Conservation (phyloP, 2,888 invertebrate species). For the Cheilosia grossa region DNA sequence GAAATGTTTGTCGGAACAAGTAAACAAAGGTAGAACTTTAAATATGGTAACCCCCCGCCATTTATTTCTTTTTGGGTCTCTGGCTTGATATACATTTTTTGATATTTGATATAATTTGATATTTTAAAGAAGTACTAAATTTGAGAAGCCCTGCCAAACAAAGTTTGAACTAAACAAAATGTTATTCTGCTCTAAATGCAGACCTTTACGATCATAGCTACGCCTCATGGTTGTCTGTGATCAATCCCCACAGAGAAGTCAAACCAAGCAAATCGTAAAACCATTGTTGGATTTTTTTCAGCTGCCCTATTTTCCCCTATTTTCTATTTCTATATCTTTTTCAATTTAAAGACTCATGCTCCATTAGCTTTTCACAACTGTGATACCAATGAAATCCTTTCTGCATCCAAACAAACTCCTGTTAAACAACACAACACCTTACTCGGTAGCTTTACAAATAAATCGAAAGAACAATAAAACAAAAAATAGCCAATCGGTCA, state of each 20-base stretch:
- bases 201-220: too few species aligned
- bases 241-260: neutral
- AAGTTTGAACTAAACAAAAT: neutral
- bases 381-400: conserved; percentile 14
- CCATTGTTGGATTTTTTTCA: neutral
- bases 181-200: too few species aligned
- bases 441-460: neutral
- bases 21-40: too few species aligned
- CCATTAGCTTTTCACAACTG: neutral
- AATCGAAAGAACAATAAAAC: conserved; percentile 31
- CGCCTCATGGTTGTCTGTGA: neutral
- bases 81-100: too few species aligned
- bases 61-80: too few species aligned
- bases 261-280: neutral
- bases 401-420: conserved; percentile 15
- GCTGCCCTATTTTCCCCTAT: neutral
- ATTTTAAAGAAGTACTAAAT: too few species aligned
- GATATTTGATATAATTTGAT: too few species aligned
- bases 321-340: conserved; percentile 5
- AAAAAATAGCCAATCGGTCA: conserved; percentile 63
- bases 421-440: conserved; percentile 2
- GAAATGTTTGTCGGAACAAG: too few species aligned
- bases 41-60: too few species aligned
- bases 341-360: neutral
- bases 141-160: neutral